Base-by-base conservation (phyloP, 35 echinoderm and acorn worm species). In the Strongylocentrotus purpuratus region DNA sequence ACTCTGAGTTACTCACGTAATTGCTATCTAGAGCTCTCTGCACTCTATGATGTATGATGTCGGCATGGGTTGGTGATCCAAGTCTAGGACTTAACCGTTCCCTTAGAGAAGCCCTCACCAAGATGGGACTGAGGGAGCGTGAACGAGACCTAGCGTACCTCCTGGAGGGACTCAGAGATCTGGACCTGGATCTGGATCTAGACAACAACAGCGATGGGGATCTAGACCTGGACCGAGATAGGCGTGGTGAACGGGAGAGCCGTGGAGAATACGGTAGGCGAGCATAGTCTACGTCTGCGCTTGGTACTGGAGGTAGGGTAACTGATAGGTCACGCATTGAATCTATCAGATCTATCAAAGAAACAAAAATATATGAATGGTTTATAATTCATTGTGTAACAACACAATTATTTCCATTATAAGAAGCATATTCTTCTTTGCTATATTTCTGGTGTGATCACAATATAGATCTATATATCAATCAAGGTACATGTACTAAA, bases 221-320 rank as follows among this genome's bases (percentile, higher is more conserved):
- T 46, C 65, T 78, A 78, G 65, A 78, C 25, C 33, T 17, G 31
- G 87, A 89, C 20, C 87, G 11, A 3, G 87, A 89, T 10, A 33
- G 32, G 10, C 65, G 65, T 22, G 65, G 65, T 32, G 94, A 94
- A 58, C 97, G 95, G 93, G 97, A 87, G n/a, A 95, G 52, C 35
- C 97, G 86, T 28, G 96, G 97, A 13, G 97, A 99, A 59, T 99
- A 96, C 31, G 97, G 97, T 18, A 99, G 91, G 32, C 96, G 96
- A 25, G 96, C 97, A 41, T 99, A 99, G 32, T 95, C 61, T 9
- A 99, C 95, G 61, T 94, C 96, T 8, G 92, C 31, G 9, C 96
- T 94, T 32, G 96, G 94, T 17, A 88, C 46, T 18, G 96, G 89
- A 31, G 31, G 91, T 14, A 33, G 11, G 91, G 48, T 14, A 2